Evolutionary conservation across 2,797 vertebrate species (phyloP).

Genomic region (Eleutherodactylus coqui): DNA sequence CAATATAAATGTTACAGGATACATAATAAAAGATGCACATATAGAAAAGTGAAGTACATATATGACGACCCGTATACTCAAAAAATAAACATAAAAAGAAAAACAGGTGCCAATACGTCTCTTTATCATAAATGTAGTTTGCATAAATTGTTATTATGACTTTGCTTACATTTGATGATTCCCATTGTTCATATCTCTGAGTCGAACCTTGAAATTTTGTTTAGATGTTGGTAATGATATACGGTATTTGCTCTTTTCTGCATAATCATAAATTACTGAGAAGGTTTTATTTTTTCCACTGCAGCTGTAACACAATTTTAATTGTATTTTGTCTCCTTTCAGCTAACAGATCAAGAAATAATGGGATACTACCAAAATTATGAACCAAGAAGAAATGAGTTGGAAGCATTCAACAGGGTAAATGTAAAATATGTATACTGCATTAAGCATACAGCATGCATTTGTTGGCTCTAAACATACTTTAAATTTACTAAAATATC

Average conservation of each 20-base stretch:
- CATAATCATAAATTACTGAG: conserved; percentile 7
- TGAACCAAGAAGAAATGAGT: conserved; percentile 83
- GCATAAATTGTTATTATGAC: too few relatives aligned
- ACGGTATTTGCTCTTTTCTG: not conserved
- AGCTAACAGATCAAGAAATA: conserved; percentile 85
- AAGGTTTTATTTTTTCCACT: not conserved
- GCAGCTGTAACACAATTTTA: not conserved
- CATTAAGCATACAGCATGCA: not conserved
- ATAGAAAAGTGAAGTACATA: too few relatives aligned
- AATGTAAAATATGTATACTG: conserved; percentile 50
- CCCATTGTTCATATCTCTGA: not conserved
- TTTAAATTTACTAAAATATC: not conserved
- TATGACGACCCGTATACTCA: too few relatives aligned
- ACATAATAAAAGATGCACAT: too few relatives aligned
- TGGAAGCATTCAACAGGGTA: conserved; percentile 96
- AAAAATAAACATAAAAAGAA: too few relatives aligned
- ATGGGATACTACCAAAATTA: conserved; percentile 85
- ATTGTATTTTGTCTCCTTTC: conserved; percentile 62
- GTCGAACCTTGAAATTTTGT: not conserved
- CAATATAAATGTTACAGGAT: too few relatives aligned
- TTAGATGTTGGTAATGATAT: not conserved
- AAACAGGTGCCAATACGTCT: too few relatives aligned
- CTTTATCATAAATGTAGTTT: too few relatives aligned
- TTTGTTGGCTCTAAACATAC: not conserved
- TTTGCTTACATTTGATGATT: not conserved